Evolutionary conservation across 2,113 vertebrate species (phyloP).

Genomic region (Saccopteryx leptura): DNA sequence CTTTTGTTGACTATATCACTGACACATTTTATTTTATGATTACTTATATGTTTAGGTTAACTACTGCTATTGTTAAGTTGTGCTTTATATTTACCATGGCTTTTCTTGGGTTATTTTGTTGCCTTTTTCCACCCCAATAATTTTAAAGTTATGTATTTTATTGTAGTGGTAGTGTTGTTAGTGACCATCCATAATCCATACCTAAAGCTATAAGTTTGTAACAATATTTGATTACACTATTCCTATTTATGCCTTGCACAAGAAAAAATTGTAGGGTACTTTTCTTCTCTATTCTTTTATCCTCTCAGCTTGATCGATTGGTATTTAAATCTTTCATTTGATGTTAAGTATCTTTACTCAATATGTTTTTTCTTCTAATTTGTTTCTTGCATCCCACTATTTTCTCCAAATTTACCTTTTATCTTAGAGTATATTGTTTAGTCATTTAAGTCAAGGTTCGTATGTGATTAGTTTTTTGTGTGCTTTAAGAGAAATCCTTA

Average conservation of each 20-base stretch:
- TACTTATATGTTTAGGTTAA: conserved; percentile 38
- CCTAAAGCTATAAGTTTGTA: background rate
- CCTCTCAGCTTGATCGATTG: background rate
- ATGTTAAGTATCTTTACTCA: conserved; percentile 7
- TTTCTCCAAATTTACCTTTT: background rate
- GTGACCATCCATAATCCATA: background rate
- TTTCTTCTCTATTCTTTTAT: background rate
- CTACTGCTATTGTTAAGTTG: conserved; percentile 1
- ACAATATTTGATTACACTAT: background rate
- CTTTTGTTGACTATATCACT: background rate
- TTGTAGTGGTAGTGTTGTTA: conserved; percentile 22
- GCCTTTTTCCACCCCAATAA: background rate
- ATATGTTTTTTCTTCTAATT: background rate
- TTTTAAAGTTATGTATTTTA: background rate
- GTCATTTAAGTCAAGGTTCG: background rate
- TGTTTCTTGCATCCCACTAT: background rate
- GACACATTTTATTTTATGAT: background rate
- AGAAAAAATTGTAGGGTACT: background rate
- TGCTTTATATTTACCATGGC: background rate
- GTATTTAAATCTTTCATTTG: conserved; percentile 16
- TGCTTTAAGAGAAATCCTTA: background rate
- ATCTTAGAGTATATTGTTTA: background rate
- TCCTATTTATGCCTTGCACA: background rate
- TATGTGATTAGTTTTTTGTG: background rate
- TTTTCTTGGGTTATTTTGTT: conserved; percentile 41